Base-by-base conservation (phyloP, 2,797 vertebrate genomes). In the Tadarida brasiliensis region DNA sequence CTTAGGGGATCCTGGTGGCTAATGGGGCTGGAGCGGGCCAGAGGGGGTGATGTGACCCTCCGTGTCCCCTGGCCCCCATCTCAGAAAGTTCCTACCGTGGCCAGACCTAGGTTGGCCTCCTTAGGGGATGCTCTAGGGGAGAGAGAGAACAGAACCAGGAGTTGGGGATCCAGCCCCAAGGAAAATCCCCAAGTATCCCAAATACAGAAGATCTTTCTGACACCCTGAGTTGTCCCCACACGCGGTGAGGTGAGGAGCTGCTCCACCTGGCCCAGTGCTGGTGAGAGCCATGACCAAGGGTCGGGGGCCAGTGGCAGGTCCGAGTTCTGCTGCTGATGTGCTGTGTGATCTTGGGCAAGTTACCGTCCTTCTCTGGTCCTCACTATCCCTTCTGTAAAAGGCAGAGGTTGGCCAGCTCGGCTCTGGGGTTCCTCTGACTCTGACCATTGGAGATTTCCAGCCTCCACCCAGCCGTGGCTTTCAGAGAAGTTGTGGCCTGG, bases 271-370 rank as follows among this genome's bases (percentile, higher is more conserved):
- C 28, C 44, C 39, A 1, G 17, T 30, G 63, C n/a, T 14, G 20
- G 47, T 28, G n/a, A 59, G 24, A 90, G 20, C 20, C 11, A 11
- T 0, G 24, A 19, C 7, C 33, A 28, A 33, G 30, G 5, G 24
- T 4, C 51, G 59, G 22, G 67, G 35, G 61, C 14, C 7, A 35
- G n/a, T 0, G 26, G 26, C 30, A 61, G 85, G 54, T 39, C 51
- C 54, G 1, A 49, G 11, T 17, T 74, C 71, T 92, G 44, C 84
- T 20, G 51, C 35, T 1, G 22, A 26, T 15, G 11, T 61, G 71
- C 81, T 80, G 47, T 87, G 80, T 87, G 84, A 65, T 84, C 49
- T 35, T 44, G 39, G 82, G 24, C 54, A 56, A 56, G 73, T 70
- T 33, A 12, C 35, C 68, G 4, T 5, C 24, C 7, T 11, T 87